Evolutionary conservation across 2,797 vertebrate species (phyloP).

Genomic region (Centroberyx gerrardi): DNA sequence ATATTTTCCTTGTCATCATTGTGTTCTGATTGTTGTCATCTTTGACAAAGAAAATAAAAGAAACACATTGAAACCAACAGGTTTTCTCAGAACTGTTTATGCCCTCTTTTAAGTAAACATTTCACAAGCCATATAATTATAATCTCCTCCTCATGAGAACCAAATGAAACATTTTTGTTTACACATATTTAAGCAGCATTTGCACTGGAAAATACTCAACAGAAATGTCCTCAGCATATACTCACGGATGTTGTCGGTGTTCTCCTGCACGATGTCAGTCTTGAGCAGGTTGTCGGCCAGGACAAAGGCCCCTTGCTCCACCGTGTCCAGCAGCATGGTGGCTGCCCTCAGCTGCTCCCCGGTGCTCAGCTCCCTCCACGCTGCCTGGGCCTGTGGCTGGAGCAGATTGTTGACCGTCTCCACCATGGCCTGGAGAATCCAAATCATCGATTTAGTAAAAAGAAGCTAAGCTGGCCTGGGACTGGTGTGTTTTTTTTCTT

Average conservation of each 20-base stretch:
- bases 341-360: constrained; percentile 94
- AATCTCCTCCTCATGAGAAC: background rate
- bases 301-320: constrained; percentile 97
- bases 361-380: constrained; percentile 92
- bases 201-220: background rate
- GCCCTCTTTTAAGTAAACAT: background rate
- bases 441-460: constrained; percentile 57
- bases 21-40: background rate
- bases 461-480: constrained; percentile 31
- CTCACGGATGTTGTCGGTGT: constrained; percentile 98
- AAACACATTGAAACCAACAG: background rate
- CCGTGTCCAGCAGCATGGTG: constrained; percentile 96
- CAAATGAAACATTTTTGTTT: background rate
- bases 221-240: constrained; percentile 25
- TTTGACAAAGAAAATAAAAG: background rate
- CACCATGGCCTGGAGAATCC: constrained; percentile 89
- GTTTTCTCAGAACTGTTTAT: background rate
- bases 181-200: too few relatives aligned
- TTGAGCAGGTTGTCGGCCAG: constrained; percentile 98
- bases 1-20: background rate
- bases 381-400: constrained; percentile 92
- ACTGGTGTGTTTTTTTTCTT: too few relatives aligned
- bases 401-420: constrained; percentile 99
- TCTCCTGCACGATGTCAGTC: constrained; percentile 97
- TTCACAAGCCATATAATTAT: background rate